phyloP scores from a whole-genome alignment of 2,888 invertebrate genomes.

The Platycnemis pennipes region DNA sequence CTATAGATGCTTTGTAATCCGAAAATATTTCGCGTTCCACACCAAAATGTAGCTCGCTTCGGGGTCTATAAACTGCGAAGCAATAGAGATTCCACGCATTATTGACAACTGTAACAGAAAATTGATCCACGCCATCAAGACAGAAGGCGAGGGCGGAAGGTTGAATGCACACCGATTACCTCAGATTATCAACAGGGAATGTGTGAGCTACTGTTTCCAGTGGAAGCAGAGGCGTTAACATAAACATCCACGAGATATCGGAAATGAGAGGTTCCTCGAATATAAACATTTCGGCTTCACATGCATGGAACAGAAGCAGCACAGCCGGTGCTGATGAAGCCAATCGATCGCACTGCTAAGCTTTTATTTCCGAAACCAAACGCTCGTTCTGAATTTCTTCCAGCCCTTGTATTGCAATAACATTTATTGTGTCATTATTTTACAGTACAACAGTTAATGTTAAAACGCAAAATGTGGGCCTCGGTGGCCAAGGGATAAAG shows the following conservation, averaged over 20 bases:
- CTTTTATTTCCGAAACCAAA: not conserved
- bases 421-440: no score
- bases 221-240: constrained; percentile 29
- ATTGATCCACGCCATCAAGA: not conserved
- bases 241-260: constrained; percentile 6
- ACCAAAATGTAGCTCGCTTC: not conserved
- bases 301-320: not conserved
- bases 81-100: not conserved
- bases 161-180: not conserved
- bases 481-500: no score
- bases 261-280: constrained; percentile 13
- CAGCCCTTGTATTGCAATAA: not conserved
- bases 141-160: not conserved
- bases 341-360: not conserved
- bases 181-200: constrained; percentile 26
- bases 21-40: not conserved
- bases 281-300: not conserved
- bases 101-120: constrained; percentile 2
- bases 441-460: no score
- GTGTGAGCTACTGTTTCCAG: not conserved
- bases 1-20: not conserved
- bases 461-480: no score
- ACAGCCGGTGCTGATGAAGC: not conserved
- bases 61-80: not conserved
- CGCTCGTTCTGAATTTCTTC: not conserved